phyloP scores from a whole-genome alignment of 1,140 invertebrate species.

The Drosophila nigrodunni region DNA sequence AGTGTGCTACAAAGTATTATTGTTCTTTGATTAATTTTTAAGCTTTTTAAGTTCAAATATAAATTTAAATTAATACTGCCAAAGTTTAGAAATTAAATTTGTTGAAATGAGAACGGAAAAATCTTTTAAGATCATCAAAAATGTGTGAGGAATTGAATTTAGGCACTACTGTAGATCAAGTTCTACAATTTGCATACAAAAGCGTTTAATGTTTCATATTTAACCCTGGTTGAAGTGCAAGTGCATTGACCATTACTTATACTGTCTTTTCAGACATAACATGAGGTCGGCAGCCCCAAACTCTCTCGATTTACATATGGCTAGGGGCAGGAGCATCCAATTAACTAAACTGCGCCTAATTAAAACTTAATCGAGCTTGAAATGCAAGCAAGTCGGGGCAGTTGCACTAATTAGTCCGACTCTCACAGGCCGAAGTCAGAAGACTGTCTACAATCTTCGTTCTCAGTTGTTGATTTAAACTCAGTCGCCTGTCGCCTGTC shows the following conservation, averaged over 20 bases:
- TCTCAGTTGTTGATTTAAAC: not conserved
- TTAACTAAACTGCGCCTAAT: conserved; percentile 75
- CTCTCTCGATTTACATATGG: conserved; percentile 57
- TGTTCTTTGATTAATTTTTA: too few species aligned
- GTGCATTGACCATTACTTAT: conserved; percentile 35
- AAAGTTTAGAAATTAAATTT: too few species aligned
- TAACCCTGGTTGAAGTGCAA: not conserved
- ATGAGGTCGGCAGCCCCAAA: conserved; percentile 18
- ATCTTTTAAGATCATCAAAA: too few species aligned
- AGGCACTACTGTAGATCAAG: too few species aligned
- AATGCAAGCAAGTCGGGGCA: conserved; percentile 39
- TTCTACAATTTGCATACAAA: not conserved
- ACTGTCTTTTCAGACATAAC: conserved; percentile 34
- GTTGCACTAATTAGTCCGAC: conserved; percentile 70
- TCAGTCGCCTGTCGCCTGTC: conserved; percentile 38
- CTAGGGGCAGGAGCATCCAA: conserved; percentile 39
- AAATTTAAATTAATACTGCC: too few species aligned
- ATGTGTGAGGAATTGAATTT: too few species aligned
- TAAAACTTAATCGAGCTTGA: conserved; percentile 80
- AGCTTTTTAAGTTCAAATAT: too few species aligned
- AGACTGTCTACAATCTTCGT: conserved; percentile 3
- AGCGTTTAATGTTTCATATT: not conserved
- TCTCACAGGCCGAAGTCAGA: conserved; percentile 57
- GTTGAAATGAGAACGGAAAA: too few species aligned
- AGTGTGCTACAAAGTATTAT: too few species aligned